Percentiles rank a stretch among this genome's conserved stretches.
Evolutionary conservation across 2,113 vertebrate species (phyloP).

Genomic region (Pteropus alecto): DNA sequence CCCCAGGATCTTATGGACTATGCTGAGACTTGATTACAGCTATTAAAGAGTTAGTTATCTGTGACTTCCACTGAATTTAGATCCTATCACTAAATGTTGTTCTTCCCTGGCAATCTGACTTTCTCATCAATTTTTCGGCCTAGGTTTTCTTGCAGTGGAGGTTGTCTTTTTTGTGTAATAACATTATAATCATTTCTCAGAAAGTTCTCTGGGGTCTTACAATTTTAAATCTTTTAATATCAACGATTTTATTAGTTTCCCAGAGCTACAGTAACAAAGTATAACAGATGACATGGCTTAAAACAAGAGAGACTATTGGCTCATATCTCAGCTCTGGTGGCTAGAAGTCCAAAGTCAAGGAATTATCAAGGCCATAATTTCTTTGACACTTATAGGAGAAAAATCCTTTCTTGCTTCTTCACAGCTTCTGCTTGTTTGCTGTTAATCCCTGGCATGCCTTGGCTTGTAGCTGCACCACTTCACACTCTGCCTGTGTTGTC

Average conservation of each 20-base stretch:
- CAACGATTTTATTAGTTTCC: not conserved
- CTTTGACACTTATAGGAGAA: not conserved
- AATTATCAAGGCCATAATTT: rapidly evolving
- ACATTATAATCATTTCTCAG: not conserved
- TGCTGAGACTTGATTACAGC: not conserved
- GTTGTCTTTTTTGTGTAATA: not conserved
- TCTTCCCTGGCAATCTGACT: not conserved
- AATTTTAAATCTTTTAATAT: not conserved
- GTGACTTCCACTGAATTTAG: not conserved
- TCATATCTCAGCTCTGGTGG: not conserved
- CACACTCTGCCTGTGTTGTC: too few relatives aligned
- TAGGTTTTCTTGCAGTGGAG: not conserved
- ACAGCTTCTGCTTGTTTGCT: not conserved
- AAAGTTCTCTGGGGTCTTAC: not conserved
- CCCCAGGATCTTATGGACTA: not conserved
- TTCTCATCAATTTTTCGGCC: not conserved
- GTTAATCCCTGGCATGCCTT: not conserved
- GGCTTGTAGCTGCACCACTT: not conserved
- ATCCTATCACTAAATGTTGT: not conserved
- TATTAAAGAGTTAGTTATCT: not conserved
- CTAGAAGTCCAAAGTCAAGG: not conserved
- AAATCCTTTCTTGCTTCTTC: not conserved
- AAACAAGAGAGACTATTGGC: not conserved
- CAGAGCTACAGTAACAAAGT: not conserved
- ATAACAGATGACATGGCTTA: not conserved